Evolutionary conservation across 1,140 invertebrate genomes (phyloP).

Genomic region (Venturia canescens): DNA sequence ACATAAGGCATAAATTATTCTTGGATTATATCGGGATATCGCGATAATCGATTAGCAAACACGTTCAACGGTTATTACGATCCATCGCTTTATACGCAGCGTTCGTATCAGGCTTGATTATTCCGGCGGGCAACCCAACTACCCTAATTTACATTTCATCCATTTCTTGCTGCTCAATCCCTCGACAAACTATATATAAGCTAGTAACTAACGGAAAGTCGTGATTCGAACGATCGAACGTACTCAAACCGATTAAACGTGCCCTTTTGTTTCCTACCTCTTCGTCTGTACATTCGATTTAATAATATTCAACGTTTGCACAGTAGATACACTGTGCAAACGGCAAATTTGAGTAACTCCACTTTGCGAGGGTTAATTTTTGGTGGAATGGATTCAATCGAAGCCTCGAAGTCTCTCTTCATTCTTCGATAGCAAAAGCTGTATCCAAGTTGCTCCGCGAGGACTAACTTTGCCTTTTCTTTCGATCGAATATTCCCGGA

Average conservation of each 20-base stretch:
- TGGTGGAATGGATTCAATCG: background rate
- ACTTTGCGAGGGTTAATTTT: background rate
- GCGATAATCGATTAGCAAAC: background rate
- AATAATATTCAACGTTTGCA: background rate
- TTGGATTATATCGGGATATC: background rate
- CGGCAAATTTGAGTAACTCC: background rate
- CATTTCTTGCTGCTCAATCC: conserved; percentile 13
- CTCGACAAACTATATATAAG: conserved; percentile 1
- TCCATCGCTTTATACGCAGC: conserved; percentile 8
- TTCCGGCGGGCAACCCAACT: background rate
- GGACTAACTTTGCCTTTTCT: too few relatives aligned
- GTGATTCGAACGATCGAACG: background rate
- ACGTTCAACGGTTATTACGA: conserved; percentile 13
- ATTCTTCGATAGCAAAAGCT: too few relatives aligned
- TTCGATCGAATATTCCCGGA: too few relatives aligned
- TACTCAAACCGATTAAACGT: background rate
- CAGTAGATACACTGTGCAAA: background rate
- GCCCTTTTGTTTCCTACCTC: background rate
- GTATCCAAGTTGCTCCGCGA: too few relatives aligned
- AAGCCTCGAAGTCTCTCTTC: too few relatives aligned
- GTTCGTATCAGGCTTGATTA: background rate
- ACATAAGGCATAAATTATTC: background rate
- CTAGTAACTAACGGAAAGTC: background rate
- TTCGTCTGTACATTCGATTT: background rate
- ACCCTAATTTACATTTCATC: conserved; percentile 12